A percentile compares a stretch with the other conserved stretches of the same genome.
Conservation (phyloP, 2,888 invertebrate species). For the Blastobasis lacticolella region DNA sequence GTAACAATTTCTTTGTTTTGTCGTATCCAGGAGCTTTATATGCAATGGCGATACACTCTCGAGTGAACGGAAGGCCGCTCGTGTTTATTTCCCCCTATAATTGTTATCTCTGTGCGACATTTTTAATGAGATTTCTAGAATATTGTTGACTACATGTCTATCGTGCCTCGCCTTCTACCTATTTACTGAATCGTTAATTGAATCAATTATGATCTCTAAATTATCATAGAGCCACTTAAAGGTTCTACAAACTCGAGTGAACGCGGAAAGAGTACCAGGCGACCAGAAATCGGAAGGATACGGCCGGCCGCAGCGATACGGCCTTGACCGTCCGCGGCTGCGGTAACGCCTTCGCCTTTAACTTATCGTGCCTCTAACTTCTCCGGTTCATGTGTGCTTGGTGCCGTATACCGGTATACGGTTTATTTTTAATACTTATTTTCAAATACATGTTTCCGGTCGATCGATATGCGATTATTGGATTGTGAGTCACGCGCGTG, state of each 20-base stretch:
- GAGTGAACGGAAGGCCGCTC: constrained; percentile 13
- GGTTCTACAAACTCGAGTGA: background rate
- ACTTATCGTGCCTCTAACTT: constrained; percentile 18
- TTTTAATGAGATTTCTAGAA: constrained; percentile 17
- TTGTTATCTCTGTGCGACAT: too few species aligned
- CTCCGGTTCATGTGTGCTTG: constrained; percentile 29
- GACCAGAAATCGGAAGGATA: constrained; percentile 24
- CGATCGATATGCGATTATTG: too few species aligned
- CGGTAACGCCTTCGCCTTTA: constrained; percentile 24
- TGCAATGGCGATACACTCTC: background rate
- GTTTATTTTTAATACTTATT: too few species aligned
- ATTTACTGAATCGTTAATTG: too few species aligned
- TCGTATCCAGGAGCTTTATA: background rate
- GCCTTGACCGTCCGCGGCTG: constrained; percentile 26
- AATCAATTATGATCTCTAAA: too few species aligned
- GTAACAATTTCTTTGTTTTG: background rate
- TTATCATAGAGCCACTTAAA: background rate
- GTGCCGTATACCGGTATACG: constrained; percentile 15
- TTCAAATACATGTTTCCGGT: too few species aligned
- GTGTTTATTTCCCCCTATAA: constrained; percentile 6
- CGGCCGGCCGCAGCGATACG: constrained; percentile 7
- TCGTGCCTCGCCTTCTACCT: too few species aligned
- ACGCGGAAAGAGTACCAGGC: constrained; percentile 9
- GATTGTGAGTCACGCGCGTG: too few species aligned
- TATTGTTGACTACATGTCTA: constrained; percentile 1